A percentile compares a stretch with the other conserved stretches of the same genome.
phyloP scores from a whole-genome alignment of 2,888 invertebrate species.

The Nomada goodeniana region DNA sequence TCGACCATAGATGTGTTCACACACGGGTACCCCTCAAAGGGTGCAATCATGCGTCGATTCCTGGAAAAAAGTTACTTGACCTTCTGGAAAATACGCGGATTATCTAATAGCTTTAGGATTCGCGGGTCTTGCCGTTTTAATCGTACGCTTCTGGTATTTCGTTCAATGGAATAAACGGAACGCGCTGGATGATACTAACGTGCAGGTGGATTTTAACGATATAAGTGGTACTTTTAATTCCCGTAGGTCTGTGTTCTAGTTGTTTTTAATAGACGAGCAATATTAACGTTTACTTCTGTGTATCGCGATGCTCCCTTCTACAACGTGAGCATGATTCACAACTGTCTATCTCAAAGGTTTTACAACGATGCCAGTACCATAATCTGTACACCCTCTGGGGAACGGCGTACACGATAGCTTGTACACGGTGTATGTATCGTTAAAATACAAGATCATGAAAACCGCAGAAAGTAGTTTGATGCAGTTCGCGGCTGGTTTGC shows the following conservation, averaged over 20 bases:
- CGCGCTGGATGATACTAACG: neutral
- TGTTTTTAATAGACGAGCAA: conserved; percentile 58
- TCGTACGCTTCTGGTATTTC: conserved; percentile 20
- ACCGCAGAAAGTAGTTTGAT: conserved; percentile 61
- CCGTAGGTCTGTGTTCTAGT: conserved; percentile 1
- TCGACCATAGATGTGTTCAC: conserved; percentile 8
- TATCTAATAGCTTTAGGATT: conserved; percentile 28
- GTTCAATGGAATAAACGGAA: conserved; percentile 24
- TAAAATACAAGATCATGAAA: conserved; percentile 45
- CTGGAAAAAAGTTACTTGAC: conserved; percentile 49
- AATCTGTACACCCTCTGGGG: conserved; percentile 56
- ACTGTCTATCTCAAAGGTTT: conserved; percentile 55
- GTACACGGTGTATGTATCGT: conserved; percentile 26
- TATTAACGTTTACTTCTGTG: conserved; percentile 62
- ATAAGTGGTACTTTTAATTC: conserved; percentile 4
- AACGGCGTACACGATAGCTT: conserved; percentile 25
- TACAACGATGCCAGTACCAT: conserved; percentile 52
- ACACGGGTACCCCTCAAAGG: conserved; percentile 37
- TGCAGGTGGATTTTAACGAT: neutral
- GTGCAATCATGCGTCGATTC: conserved; percentile 41
- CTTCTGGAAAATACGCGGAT: conserved; percentile 40
- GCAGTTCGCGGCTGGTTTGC: conserved; percentile 45
- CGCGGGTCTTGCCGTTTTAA: neutral
- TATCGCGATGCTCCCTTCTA: conserved; percentile 38
- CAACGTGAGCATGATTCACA: conserved; percentile 60